Percentiles rank a stretch among this genome's conserved stretches.
Conservation (phyloP, 2,113 vertebrate species). For the Caracal caracal region DNA sequence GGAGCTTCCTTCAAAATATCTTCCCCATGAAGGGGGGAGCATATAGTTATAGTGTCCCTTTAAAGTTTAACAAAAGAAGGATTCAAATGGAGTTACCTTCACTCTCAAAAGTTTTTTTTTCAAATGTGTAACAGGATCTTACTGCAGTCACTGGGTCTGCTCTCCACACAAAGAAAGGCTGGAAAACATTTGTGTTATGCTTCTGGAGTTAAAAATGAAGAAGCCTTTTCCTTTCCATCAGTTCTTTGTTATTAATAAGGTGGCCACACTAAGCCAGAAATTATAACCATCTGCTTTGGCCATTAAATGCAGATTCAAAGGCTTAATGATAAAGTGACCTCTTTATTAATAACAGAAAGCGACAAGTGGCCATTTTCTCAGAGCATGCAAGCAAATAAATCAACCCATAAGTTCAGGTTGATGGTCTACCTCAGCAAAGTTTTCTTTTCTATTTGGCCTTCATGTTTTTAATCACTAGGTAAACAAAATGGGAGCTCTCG, state of each 20-base stretch:
- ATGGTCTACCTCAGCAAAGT: not conserved
- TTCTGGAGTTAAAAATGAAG: constrained; percentile 52
- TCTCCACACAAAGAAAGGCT: constrained; percentile 65
- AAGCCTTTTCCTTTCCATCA: constrained; percentile 58
- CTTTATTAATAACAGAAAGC: constrained; percentile 58
- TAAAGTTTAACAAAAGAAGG: constrained; percentile 64
- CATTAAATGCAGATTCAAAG: constrained; percentile 57
- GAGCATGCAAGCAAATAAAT: constrained; percentile 45
- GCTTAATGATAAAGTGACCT: constrained; percentile 57
- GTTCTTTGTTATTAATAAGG: constrained; percentile 57
- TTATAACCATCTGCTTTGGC: constrained; percentile 62
- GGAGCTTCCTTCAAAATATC: constrained; percentile 58
- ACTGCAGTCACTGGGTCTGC: not conserved
- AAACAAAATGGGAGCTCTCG: not conserved
- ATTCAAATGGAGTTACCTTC: constrained; percentile 50
- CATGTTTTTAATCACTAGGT: not conserved
- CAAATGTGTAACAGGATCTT: constrained; percentile 60
- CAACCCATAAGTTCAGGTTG: not conserved
- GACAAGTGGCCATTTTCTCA: constrained; percentile 41
- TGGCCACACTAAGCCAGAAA: constrained; percentile 61
- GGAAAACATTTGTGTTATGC: constrained; percentile 52
- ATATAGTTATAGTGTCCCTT: constrained; percentile 36
- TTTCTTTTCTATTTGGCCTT: not conserved
- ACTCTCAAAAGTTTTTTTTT: constrained; percentile 45
- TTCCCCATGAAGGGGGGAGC: not conserved